Percentiles rank a stretch among this genome's conserved stretches.
Evolutionary conservation across 2,888 invertebrate species (phyloP).

Genomic region (Sarcophaga rosellei): DNA sequence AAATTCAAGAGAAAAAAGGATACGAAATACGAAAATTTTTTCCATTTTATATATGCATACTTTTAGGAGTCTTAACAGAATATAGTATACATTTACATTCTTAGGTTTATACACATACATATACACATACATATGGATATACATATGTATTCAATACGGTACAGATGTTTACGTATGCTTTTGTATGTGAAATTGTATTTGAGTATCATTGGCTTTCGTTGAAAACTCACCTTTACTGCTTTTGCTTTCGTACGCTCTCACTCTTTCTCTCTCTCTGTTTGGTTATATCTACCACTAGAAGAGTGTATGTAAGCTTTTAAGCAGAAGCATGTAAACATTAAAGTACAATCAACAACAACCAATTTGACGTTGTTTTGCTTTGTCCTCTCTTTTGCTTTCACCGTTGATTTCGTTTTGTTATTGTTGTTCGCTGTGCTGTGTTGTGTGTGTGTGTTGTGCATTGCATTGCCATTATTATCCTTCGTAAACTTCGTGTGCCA

Average conservation of each 20-base stretch:
- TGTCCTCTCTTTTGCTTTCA: neutral
- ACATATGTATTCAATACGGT: too few species aligned
- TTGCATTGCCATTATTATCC: slow-evolving; percentile 47
- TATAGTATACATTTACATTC: slow-evolving; percentile 20
- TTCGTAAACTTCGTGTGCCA: slow-evolving; percentile 44
- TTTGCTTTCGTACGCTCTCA: too few species aligned
- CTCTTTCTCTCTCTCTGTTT: too few species aligned
- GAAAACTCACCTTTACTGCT: slow-evolving; percentile 45
- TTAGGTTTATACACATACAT: neutral
- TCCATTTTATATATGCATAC: neutral
- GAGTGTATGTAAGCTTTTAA: slow-evolving; percentile 36
- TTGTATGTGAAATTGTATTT: slow-evolving; percentile 8
- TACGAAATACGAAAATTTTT: neutral
- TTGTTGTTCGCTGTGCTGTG: neutral
- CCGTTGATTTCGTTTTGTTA: slow-evolving; percentile 1
- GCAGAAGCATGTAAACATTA: slow-evolving; percentile 43
- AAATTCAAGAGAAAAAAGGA: neutral
- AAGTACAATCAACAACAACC: slow-evolving; percentile 8
- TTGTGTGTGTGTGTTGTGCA: slow-evolving; percentile 55
- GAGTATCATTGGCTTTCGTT: slow-evolving; percentile 16
- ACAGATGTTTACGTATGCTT: slow-evolving; percentile 6
- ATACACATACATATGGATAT: neutral
- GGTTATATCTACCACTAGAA: too few species aligned
- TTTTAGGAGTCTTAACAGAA: neutral
- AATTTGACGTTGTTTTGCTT: slow-evolving; percentile 47